Base-by-base conservation (phyloP, 2,113 vertebrate species). In the Carettochelys insculpta region DNA sequence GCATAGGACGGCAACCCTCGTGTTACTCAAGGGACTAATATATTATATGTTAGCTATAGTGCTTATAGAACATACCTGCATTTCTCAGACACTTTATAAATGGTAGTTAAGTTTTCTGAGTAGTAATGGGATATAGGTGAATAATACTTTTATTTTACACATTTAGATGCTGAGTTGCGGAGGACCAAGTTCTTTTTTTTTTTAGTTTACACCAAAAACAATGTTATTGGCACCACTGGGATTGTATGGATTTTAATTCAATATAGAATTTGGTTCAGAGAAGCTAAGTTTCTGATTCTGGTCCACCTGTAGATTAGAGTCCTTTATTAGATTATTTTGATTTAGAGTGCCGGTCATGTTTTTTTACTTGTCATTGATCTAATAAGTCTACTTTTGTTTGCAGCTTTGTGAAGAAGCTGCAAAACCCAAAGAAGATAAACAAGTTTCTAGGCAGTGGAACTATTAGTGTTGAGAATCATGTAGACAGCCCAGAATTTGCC, bases 161-260 rank as follows among this genome's bases (percentile, higher is more conserved):
- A 1, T 6, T 53, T 47, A 24, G 34, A 10, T 29, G 2, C 31
- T 0, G 41, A 5, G 0, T 16, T 9, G 82, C 22, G 1, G 0
- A 4, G n/a, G 34, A 27, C 12, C 10, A 0, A 17, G 0, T 2
- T 0, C 0, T 34, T 1, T 5, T 3, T 17, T 1, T n/a, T n/a
- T n/a, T n/a, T n/a, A 25, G 25, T 22, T 73, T 13, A 24, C 11
- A 43, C 11, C 41, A 41, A 22, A 43, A 43, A n/a, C 65, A 24
- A 5, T 31, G 0, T 29, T 2, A 19, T 48, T 1, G 17, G 3
- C 1, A 5, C 6, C 22, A 4, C 4, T 2, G 1, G 17, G 58
- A 1, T 8, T 10, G 0, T 8, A 0, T 14, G 53, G 4, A 29
- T 68, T 6, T 2, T 31, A 61, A 24, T 0, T 13, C 11, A 53